phyloP scores from a whole-genome alignment of 2,888 invertebrate genomes.

The Adelphocoris suturalis region DNA sequence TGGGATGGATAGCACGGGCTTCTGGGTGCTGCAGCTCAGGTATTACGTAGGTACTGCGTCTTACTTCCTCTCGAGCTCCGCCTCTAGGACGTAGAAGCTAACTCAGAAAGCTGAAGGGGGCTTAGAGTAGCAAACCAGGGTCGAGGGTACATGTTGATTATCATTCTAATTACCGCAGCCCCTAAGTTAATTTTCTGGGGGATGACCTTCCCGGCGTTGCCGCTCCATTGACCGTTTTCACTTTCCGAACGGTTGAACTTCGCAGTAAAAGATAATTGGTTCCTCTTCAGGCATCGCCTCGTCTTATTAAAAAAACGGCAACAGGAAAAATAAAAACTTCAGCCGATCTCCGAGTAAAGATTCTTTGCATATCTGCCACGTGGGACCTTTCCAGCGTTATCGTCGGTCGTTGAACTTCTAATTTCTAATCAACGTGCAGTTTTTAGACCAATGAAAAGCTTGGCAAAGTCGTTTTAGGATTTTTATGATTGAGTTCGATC shows the following conservation, averaged over 20 bases:
- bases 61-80: neutral
- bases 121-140: neutral
- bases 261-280: constrained; percentile 69
- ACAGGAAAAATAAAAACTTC: neutral
- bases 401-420: neutral
- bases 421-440: too few species aligned
- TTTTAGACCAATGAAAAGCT: too few species aligned
- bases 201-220: constrained; percentile 56
- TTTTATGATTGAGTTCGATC: too few species aligned
- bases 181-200: constrained; percentile 66
- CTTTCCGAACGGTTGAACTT: constrained; percentile 69
- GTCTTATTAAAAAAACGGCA: constrained; percentile 27
- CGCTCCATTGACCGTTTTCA: constrained; percentile 68
- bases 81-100: constrained; percentile 30
- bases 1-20: neutral
- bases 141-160: constrained; percentile 54
- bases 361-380: constrained; percentile 36
- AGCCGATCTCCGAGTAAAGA: neutral
- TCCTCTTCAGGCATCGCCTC: neutral
- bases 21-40: neutral
- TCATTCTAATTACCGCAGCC: constrained; percentile 67
- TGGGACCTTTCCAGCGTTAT: neutral
- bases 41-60: constrained; percentile 14
- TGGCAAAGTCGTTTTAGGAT: too few species aligned
- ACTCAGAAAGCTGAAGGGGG: neutral